These are phyloP conservation scores for Limanda limanda DNA, from an alignment of 2,113 vertebrate genomes.

Conservation along the genomic window DNA sequence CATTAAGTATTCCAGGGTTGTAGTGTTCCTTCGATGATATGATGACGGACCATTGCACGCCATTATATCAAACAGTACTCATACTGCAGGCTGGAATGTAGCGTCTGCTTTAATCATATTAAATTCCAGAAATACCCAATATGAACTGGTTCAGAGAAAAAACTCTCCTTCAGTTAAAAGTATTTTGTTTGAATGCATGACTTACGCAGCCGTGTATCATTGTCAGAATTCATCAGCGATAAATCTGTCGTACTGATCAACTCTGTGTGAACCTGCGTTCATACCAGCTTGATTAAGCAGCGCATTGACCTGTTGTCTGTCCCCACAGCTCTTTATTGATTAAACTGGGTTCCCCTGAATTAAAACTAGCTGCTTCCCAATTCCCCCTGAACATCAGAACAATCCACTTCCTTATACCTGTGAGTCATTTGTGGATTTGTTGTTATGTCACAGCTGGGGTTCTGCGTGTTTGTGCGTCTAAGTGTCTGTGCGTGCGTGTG, in stretches of 20 bases:
- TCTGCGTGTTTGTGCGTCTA: background rate
- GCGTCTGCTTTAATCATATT: background rate
- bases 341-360: slow-evolving; percentile 3
- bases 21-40: background rate
- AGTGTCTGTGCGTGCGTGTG: background rate
- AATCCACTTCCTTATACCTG: too few relatives aligned
- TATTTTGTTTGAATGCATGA: background rate
- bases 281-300: slow-evolving; percentile 17
- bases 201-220: background rate
- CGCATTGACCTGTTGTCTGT: slow-evolving; percentile 36
- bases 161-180: too few relatives aligned
- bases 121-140: background rate
- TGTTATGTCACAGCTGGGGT: background rate
- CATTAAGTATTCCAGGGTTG: too few relatives aligned
- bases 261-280: slow-evolving; percentile 34
- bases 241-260: slow-evolving; percentile 8
- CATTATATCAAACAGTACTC: background rate
- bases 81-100: background rate
- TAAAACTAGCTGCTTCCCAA: background rate
- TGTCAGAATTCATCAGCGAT: slow-evolving; percentile 22
- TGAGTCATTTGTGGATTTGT: background rate
- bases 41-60: too few relatives aligned
- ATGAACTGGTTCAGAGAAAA: background rate
- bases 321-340: slow-evolving; percentile 38
- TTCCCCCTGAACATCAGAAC: too few relatives aligned